phyloP scores from a whole-genome alignment of 2,888 invertebrate genomes.

The Parnassius smintheus region DNA sequence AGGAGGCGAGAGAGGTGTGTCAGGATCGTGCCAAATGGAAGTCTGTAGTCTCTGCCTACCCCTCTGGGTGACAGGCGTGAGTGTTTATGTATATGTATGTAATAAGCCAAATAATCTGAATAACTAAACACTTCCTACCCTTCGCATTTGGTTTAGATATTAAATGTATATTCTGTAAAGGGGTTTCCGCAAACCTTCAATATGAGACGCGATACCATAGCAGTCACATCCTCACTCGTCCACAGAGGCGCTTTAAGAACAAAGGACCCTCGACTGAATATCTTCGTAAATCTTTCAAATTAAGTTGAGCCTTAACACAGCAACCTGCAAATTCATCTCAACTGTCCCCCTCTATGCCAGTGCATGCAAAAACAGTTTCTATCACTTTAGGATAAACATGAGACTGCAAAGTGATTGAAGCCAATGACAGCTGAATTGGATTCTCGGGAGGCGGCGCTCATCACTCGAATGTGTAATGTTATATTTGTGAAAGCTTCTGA shows the following conservation, averaged over 20 bases:
- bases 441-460: constrained; percentile 22
- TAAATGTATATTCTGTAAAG: no score
- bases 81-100: no score
- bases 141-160: no score
- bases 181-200: neutral
- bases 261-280: constrained; percentile 1
- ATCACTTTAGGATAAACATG: neutral
- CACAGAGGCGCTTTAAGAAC: neutral
- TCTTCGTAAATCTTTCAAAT: constrained; percentile 40
- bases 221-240: neutral
- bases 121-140: no score
- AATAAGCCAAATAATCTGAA: no score
- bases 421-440: neutral
- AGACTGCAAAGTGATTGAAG: neutral
- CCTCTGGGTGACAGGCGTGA: no score
- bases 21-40: no score
- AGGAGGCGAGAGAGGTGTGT: no score
- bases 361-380: neutral
- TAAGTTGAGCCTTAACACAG: constrained; percentile 35
- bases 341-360: neutral
- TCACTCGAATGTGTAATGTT: constrained; percentile 30
- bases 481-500: constrained; percentile 28
- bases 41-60: no score
- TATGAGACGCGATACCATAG: neutral
- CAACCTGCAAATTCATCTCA: neutral